Evolutionary conservation across 2,888 invertebrate species (phyloP), one percentile per base, ranked within the genome.

Genomic region (Hedya salicella): DNA sequence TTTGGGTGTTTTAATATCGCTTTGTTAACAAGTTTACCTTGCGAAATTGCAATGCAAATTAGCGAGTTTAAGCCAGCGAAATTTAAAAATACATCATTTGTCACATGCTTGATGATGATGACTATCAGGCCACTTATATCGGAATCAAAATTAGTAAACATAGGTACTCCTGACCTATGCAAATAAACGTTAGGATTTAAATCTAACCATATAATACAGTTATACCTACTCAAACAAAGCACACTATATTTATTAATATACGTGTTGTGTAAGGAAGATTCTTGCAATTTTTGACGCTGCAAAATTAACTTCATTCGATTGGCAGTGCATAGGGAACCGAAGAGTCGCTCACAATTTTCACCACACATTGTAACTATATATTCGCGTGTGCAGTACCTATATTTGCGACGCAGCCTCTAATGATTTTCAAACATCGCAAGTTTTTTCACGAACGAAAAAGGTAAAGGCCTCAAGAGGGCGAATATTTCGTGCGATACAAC

Each of bases 401-500:
- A 44, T 44, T 30, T 16, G 32, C 32, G 44, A 46, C 32, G 17
- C 3, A 42, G 2, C 17, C 39, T 36, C 32, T 25, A 30, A 48
- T 21, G 8, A 5, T 50, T 13, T 25, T 16, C 14, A 36, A 53
- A 60, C 39, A 65, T 48, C 30, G 53, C 68, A 73, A 67, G 71
- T 68, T 72, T 76, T 73, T 79, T 73, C 74, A 68, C 68, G 54
- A 71, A 68, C 50, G 73, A 74, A 78, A 79, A 78, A 76, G 72
- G 75, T 67, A 76, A 78, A 75, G 69, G 76, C 77, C 79, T 80
- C 75, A 75, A 78, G 75, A 76, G 67, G 68, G 67, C 77, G 76
- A 81, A 79, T 80, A 80, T 81, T 82, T 80, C 77, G 77, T 76
- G 69, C 72, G 69, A 74, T 74, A 75, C 72, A 73, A 73, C 75